Conservation (phyloP, 2,888 invertebrate species). For the Lasius platythorax region DNA sequence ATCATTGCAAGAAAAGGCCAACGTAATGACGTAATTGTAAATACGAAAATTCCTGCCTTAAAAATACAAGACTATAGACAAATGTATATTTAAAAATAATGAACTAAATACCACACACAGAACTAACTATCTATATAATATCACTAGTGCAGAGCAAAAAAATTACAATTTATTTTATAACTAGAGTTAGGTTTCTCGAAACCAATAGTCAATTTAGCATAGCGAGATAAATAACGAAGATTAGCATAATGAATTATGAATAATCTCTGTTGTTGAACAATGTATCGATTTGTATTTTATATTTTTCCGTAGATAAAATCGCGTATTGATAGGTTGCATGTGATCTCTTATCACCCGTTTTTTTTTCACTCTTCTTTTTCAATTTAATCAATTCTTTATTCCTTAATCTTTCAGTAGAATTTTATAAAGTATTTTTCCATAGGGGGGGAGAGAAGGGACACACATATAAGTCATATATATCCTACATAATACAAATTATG, state of each 20-base stretch:
- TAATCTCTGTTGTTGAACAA: conserved; percentile 55
- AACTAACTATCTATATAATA: conserved; percentile 76
- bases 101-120: conserved; percentile 71
- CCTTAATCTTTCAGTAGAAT: conserved; percentile 51
- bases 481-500: conserved; percentile 63
- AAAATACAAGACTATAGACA: conserved; percentile 83
- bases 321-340: conserved; percentile 55
- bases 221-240: conserved; percentile 66
- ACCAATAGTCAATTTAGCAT: conserved; percentile 80
- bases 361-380: conserved; percentile 10
- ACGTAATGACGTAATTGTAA: conserved; percentile 76
- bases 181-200: conserved; percentile 72
- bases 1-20: conserved; percentile 64
- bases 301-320: conserved; percentile 42
- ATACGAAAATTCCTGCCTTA: conserved; percentile 85
- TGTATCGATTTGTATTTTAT: conserved; percentile 50
- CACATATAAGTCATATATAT: conserved; percentile 48
- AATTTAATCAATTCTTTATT: conserved; percentile 41
- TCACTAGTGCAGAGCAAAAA: conserved; percentile 73
- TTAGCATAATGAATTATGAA: conserved; percentile 59
- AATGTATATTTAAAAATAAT: conserved; percentile 77
- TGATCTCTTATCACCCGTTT: conserved; percentile 61
- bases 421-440: conserved; percentile 39
- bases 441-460: neutral
- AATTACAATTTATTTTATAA: conserved; percentile 79